Conservation (phyloP, 2,888 invertebrate genomes). For the Drosophila formosana region DNA sequence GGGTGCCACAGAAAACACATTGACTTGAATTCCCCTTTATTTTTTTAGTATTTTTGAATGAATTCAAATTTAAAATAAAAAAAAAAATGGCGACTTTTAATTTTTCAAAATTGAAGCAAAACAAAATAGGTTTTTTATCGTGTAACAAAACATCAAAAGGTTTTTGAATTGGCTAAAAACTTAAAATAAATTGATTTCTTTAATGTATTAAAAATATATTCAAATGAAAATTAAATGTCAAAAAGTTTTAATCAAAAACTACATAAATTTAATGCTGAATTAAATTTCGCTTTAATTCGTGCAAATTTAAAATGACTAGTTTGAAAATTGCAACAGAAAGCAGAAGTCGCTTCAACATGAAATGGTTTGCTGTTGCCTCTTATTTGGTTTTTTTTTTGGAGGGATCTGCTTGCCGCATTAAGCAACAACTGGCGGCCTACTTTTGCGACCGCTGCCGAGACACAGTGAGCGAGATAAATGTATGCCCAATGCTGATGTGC, state of each 20-base stretch:
- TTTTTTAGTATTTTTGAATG: no score
- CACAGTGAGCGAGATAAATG: conserved; percentile 71
- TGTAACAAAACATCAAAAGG: no score
- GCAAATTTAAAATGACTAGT: not conserved
- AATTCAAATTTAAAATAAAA: no score
- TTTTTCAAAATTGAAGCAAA: no score
- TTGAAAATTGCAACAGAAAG: not conserved
- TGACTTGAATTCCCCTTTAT: no score
- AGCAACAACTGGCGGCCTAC: conserved; percentile 60
- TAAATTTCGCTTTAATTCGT: not conserved
- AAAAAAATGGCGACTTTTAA: no score
- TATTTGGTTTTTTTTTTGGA: conserved; percentile 27
- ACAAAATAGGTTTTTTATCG: no score
- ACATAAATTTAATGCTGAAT: not conserved
- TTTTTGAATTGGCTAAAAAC: no score
- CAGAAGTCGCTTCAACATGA: conserved; percentile 3
- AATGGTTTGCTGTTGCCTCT: conserved; percentile 14
- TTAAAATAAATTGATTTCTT: no score
- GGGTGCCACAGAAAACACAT: no score
- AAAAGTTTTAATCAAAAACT: no score
- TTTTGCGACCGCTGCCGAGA: conserved; percentile 39
- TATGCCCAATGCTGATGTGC: conserved; percentile 76
- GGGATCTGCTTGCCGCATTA: conserved; percentile 47
- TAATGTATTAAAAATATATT: no score
- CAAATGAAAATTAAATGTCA: not conserved